These are phyloP conservation scores for Chouioia cunea DNA, from an alignment of 2,888 invertebrate species.

Conservation along the genomic window DNA sequence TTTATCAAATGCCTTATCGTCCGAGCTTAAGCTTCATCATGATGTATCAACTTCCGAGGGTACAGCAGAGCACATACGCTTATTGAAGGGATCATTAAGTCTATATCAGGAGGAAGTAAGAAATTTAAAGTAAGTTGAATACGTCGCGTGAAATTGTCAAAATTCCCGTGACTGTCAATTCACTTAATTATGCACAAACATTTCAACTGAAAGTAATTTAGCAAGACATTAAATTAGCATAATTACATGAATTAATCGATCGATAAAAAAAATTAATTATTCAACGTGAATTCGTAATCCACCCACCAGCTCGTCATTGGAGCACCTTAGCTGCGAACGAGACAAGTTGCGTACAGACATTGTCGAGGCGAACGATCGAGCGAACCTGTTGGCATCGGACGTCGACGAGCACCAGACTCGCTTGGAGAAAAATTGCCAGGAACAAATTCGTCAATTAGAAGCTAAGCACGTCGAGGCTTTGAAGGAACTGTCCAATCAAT, in stretches of 20 bases:
- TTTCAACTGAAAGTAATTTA: neutral
- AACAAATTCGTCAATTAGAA: conserved; percentile 81
- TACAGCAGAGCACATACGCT: conserved; percentile 68
- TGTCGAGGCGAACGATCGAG: conserved; percentile 85
- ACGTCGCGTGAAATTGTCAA: too few species aligned
- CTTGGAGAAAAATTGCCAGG: conserved; percentile 82
- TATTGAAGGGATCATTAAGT: conserved; percentile 76
- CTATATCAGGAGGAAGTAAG: conserved; percentile 78
- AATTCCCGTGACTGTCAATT: too few species aligned
- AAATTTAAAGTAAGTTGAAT: conserved; percentile 70
- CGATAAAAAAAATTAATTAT: conserved; percentile 3
- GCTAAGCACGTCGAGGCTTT: conserved; percentile 82
- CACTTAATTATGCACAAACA: neutral
- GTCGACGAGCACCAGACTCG: conserved; percentile 90
- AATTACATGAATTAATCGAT: too few species aligned
- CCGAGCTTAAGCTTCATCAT: conserved; percentile 72
- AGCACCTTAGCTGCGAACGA: conserved; percentile 81
- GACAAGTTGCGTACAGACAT: conserved; percentile 85
- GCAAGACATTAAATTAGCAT: neutral
- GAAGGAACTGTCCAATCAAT: conserved; percentile 78
- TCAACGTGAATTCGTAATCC: neutral
- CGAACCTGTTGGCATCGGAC: conserved; percentile 86
- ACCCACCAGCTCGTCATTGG: conserved; percentile 69
- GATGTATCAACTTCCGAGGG: conserved; percentile 64
- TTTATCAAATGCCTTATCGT: conserved; percentile 78